Evolutionary conservation across 2,797 vertebrate species (phyloP).

Genomic region (Chelonia mydas): DNA sequence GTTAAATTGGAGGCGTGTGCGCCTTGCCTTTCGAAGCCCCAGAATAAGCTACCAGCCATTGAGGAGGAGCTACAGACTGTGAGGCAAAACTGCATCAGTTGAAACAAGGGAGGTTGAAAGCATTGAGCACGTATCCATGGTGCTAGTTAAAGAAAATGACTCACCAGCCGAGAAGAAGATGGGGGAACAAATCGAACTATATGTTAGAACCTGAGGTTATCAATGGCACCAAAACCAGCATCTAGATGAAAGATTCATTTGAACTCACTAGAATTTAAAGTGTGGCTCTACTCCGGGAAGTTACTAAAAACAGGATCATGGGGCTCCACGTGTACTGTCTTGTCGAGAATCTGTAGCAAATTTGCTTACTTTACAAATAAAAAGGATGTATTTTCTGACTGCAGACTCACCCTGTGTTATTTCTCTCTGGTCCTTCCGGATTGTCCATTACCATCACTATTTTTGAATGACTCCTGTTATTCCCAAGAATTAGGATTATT

Average conservation of each 20-base stretch:
- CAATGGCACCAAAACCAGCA: not conserved
- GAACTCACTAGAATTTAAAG: not conserved
- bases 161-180: not conserved
- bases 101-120: not conserved
- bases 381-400: not conserved
- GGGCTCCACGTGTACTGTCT: not conserved
- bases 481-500: not conserved
- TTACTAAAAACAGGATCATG: not conserved
- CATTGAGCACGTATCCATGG: not conserved
- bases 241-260: not conserved
- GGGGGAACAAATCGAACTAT: not conserved
- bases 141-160: not conserved
- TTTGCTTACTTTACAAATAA: not conserved
- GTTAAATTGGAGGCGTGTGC: not conserved
- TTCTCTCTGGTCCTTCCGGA: not conserved
- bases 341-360: not conserved
- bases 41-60: not conserved
- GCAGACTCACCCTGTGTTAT: not conserved
- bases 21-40: not conserved
- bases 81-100: not conserved
- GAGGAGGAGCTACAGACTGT: not conserved
- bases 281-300: not conserved
- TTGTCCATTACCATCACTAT: not conserved
- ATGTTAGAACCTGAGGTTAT: not conserved
- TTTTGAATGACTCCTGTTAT: not conserved